Evolutionary conservation across 2,888 invertebrate species (phyloP).

Genomic region (Cerceris rybyensis): DNA sequence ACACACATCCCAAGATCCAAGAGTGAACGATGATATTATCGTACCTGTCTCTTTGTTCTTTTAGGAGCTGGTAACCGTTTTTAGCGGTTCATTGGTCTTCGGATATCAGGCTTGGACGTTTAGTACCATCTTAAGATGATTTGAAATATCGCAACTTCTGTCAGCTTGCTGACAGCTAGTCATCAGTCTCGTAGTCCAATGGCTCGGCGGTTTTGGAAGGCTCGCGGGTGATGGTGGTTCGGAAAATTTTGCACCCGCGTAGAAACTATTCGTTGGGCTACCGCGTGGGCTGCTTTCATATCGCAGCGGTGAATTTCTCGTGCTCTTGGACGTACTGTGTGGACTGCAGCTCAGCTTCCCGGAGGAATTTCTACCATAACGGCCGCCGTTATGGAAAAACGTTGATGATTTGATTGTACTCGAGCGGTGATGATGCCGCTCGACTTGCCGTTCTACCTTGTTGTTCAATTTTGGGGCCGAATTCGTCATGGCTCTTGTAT

Average conservation of each 20-base stretch:
- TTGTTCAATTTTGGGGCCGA: slow-evolving; percentile 77
- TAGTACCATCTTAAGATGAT: slow-evolving; percentile 77
- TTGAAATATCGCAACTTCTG: slow-evolving; percentile 70
- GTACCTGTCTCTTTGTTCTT: slow-evolving; percentile 61
- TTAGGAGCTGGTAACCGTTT: slow-evolving; percentile 60
- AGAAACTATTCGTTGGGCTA: slow-evolving; percentile 79
- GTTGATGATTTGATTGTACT: slow-evolving; percentile 69
- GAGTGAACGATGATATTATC: slow-evolving; percentile 36
- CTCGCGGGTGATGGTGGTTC: slow-evolving; percentile 91
- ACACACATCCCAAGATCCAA: slow-evolving; percentile 30
- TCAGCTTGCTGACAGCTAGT: slow-evolving; percentile 69
- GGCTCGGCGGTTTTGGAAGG: slow-evolving; percentile 90
- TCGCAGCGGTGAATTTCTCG: slow-evolving; percentile 70
- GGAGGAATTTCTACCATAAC: slow-evolving; percentile 57
- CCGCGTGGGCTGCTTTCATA: slow-evolving; percentile 73
- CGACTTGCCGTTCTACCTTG: slow-evolving; percentile 77
- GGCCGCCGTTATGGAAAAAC: slow-evolving; percentile 67
- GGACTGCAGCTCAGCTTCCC: slow-evolving; percentile 75
- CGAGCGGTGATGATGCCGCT: slow-evolving; percentile 61
- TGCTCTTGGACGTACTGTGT: slow-evolving; percentile 66
- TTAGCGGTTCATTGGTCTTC: slow-evolving; percentile 50
- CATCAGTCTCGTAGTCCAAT: slow-evolving; percentile 85
- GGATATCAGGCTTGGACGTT: slow-evolving; percentile 79
- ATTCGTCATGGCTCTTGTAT: slow-evolving; percentile 76
- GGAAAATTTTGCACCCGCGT: slow-evolving; percentile 91